Percentiles rank a stretch among this genome's conserved stretches.
These are phyloP conservation scores for Matsumurasca onukii DNA, from an alignment of 1,140 invertebrate genomes.

Conservation along the genomic window DNA sequence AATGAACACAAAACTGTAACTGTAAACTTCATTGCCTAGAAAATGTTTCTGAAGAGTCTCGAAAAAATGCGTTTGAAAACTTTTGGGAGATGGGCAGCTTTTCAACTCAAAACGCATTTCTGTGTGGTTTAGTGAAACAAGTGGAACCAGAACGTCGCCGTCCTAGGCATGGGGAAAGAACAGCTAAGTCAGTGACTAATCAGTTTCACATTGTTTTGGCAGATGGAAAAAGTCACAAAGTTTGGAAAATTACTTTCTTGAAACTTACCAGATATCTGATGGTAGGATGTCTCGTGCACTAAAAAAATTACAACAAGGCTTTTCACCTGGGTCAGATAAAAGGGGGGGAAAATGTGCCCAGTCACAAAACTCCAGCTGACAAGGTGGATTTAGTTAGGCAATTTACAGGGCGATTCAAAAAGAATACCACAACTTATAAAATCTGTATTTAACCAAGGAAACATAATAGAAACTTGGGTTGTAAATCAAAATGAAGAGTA, in stretches of 20 bases:
- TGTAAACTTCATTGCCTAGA: background rate
- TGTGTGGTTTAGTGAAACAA: background rate
- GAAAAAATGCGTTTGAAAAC: background rate
- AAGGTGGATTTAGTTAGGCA: too few relatives aligned
- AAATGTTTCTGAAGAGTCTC: background rate
- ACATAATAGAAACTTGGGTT: too few relatives aligned
- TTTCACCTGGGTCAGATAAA: slow-evolving; percentile 25
- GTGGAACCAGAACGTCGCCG: background rate
- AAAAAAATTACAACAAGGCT: slow-evolving; percentile 24
- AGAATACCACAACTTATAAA: too few relatives aligned
- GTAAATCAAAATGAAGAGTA: too few relatives aligned
- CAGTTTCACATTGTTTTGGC: background rate
- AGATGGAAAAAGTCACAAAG: background rate
- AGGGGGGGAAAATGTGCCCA: slow-evolving; percentile 22
- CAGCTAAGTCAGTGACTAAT: background rate
- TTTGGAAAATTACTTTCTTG: slow-evolving; percentile 36
- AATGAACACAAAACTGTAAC: background rate
- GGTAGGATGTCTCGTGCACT: slow-evolving; percentile 27
- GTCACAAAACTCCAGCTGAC: slow-evolving; percentile 28
- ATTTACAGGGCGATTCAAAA: slow-evolving; percentile 30
- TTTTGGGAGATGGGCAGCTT: background rate
- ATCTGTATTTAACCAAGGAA: too few relatives aligned
- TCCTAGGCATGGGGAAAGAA: background rate
- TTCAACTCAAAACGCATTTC: background rate
- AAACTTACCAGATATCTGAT: slow-evolving; percentile 33